These are phyloP conservation scores for Lacanobia oleracea DNA, from an alignment of 2,888 invertebrate species.

Conservation along the genomic window DNA sequence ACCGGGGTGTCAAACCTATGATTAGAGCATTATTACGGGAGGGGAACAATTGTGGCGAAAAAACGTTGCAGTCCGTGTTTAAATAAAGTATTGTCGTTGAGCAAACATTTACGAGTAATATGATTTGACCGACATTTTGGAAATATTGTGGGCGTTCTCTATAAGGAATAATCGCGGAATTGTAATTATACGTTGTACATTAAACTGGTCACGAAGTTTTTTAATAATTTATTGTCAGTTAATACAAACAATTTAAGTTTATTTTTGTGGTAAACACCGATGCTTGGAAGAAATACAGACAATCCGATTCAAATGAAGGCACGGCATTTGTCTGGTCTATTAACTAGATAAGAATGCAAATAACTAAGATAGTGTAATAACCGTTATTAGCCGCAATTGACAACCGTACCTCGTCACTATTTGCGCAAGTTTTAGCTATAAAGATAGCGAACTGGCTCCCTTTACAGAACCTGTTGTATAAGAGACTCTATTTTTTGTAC, in stretches of 20 bases:
- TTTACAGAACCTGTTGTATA: neutral
- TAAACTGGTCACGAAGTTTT: constrained; percentile 11
- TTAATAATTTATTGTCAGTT: neutral
- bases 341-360: constrained; percentile 49
- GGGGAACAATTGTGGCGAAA: constrained; percentile 83
- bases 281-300: constrained; percentile 14
- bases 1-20: constrained; percentile 87
- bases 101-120: constrained; percentile 64
- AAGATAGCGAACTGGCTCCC: constrained; percentile 24
- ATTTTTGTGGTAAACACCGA: neutral
- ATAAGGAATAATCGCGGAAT: constrained; percentile 12
- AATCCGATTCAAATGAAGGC: constrained; percentile 23
- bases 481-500: neutral
- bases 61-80: constrained; percentile 73
- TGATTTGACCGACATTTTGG: constrained; percentile 46
- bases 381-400: constrained; percentile 37
- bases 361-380: constrained; percentile 41
- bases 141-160: constrained; percentile 20
- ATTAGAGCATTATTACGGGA: constrained; percentile 85
- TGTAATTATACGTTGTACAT: constrained; percentile 19
- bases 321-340: constrained; percentile 26
- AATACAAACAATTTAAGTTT: neutral
- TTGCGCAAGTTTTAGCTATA: constrained; percentile 21
- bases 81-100: constrained; percentile 72
- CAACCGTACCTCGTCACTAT: constrained; percentile 35